Base-by-base conservation (phyloP, 2,113 vertebrate species). In the Siniperca knerii region DNA sequence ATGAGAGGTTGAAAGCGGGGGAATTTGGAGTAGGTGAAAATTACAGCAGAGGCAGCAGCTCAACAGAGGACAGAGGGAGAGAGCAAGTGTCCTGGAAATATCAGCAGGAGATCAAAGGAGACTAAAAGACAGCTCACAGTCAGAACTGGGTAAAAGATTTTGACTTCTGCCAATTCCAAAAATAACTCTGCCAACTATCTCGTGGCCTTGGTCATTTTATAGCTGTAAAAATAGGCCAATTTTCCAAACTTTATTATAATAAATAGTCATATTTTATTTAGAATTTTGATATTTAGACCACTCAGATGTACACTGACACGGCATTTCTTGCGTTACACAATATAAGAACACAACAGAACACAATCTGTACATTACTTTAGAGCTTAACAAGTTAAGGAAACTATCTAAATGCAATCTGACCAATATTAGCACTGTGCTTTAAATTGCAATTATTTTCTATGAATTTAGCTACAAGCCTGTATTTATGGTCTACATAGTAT, bases 71-170 rank as follows among this genome's bases (percentile, higher is more conserved):
- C 18, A 54, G 23, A 54, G 6, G 11, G 48, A 78, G 68, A 35
- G n/a, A 50, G 50, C 68, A 33, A 72, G n/a, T 58, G 44, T 29
- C 79, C 64, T 82, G 90, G 88, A 89, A 80, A 81, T 83, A 86
- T 83, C 70, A 85, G 87, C 76, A 86, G 82, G 81, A 87, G 72
- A 89, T 88, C 71, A 85, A 69, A 83, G 60, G 40, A 89, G 73
- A 83, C 69, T 78, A 79, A 84, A 82, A 87, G 72, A 83, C 69
- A 61, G 77, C 79, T 83, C 83, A 72, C 69, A 80, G 79, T 83
- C 72, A 84, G 42, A 55, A 11, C 64, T n/a, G 67, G 62, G 46
- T 74, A 61, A 68, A 87, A 81, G 54, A 88, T 65, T 86, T 64
- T 46, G 73, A 89, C 81, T 85, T 89, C 42, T 85, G 25, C 35